Evolutionary conservation across 2,797 vertebrate genomes (phyloP), one percentile per base, ranked within the genome.

Genomic region (Aplochiton taeniatus): DNA sequence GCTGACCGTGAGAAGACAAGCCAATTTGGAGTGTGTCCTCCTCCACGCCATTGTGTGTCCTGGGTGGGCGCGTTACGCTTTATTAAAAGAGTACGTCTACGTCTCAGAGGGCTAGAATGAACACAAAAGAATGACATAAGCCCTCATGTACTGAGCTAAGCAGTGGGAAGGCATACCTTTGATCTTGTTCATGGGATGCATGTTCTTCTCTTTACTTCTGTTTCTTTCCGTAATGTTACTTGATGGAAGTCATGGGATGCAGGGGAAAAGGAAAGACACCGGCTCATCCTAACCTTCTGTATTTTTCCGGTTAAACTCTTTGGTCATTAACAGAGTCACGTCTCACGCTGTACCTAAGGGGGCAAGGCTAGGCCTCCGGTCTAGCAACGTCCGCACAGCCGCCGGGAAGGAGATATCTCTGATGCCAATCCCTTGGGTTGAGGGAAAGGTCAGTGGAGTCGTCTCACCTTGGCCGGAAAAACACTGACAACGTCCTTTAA

Each of bases 371-470:
- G 16, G 16, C 11, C 2, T 7, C 48, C 47, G 20, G 20, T 8
- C 45, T 20, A 7, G 47, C 43, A 45, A 58, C 58, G 20, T 18
- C 58, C 46, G 55, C 58, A 59, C 63, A 47, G 54, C 72, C 66
- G 73, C 65, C 65, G 57, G 48, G 11, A 51, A 69, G 70, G 57
- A 62, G 58, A 53, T 58, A 19, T 58, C 69, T 84, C 77, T 65
- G 69, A 66, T 83, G 72, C 71, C 78, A 46, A 50, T 77, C 62
- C 65, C 20, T 17, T 0, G 63, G 82, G 86, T 74, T 83, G 79
- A 84, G 65, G 46, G 68, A 69, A 69, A 82, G 87, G 83, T 88
- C 84, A 82, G 67, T 42, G 4, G 59, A 72, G 84, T 82, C 72
- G 81, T 81, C 78, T 75, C 69, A 83, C 3, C 31, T 31, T 6